Percentiles rank a stretch among this genome's conserved stretches.
Conservation (phyloP, 2,113 vertebrate genomes). For the Laticauda colubrina region DNA sequence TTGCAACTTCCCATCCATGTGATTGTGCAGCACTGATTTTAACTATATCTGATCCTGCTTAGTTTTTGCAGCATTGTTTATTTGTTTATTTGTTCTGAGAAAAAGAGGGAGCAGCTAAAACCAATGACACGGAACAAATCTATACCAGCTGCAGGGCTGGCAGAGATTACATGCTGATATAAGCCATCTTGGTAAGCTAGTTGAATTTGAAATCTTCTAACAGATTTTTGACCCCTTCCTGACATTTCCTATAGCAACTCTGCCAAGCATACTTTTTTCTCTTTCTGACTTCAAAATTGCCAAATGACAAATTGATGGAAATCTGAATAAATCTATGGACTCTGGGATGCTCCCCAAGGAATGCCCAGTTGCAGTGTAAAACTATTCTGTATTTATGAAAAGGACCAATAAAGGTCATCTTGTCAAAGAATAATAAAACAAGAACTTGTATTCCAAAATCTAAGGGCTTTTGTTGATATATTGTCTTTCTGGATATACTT, state of each 20-base stretch:
- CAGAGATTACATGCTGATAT: not conserved
- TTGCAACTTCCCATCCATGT: not conserved
- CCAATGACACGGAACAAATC: not conserved
- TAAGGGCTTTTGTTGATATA: not conserved
- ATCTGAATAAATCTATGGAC: not conserved
- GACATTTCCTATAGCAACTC: not conserved
- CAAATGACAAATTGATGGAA: not conserved
- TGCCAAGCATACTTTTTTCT: not conserved
- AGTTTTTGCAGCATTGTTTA: not conserved
- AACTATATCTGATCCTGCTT: not conserved
- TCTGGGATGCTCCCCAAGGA: not conserved
- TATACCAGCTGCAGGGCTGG: not conserved
- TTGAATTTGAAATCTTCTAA: not conserved
- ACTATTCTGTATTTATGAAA: not conserved
- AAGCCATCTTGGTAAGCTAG: not conserved
- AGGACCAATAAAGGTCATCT: not conserved
- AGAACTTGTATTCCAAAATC: not conserved
- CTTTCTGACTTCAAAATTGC: not conserved
- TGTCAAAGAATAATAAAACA: not conserved
- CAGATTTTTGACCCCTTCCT: not conserved
- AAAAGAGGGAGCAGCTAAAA: not conserved
- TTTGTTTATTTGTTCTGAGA: not conserved
- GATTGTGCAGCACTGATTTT: not conserved
- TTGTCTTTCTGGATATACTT: slow-evolving; percentile 28
- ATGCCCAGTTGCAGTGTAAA: not conserved